Evolutionary conservation across 2,888 invertebrate species (phyloP), one percentile per base, ranked within the genome.

Genomic region (Scaptomyza polygonia): DNA sequence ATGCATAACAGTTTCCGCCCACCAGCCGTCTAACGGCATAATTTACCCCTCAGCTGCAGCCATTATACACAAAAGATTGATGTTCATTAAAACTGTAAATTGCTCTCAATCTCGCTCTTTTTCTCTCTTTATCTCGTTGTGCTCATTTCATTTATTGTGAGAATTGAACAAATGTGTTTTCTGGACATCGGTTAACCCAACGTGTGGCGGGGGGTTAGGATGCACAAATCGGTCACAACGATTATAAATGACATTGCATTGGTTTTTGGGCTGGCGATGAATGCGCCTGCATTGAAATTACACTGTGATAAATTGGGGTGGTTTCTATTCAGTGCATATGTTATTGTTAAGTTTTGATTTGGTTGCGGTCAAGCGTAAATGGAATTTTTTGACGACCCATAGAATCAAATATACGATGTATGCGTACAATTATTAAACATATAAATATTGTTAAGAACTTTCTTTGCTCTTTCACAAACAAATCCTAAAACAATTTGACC

Each of bases 191-290:
- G 54, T 14, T 48, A 42, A 39, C 7, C 42, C 14, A 49, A 7
- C 2, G 29, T 8, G 39, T 39, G 63, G 8, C 9, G 12, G 64
- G 64, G 11, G 6, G 48, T 12, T 12, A n/a, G n/a, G n/a, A 18
- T 25, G 27, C 55, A 63, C 53, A 47, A 52, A 64, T 43, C 68
- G 66, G 42, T 40, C 71, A 53, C 84, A 88, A 85, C 84, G 84
- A 85, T 88, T 86, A 88, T 86, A 88, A 88, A 85, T 88, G 86
- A 86, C 81, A 88, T 83, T 83, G 86, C 76, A 61, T 86, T 67
- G 49, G 42, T 56, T 70, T 69, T 18, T 14, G 36, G 36, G 16
- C 55, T 59, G 61, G 11, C 49, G 54, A 44, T 86, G 75, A 88
- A 84, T 84, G 67, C 18, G 78, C 83, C 83, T 76, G 86, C 88